These are phyloP conservation scores for Idaea biselata DNA, from an alignment of 2,888 invertebrate species.

Conservation along the genomic window DNA sequence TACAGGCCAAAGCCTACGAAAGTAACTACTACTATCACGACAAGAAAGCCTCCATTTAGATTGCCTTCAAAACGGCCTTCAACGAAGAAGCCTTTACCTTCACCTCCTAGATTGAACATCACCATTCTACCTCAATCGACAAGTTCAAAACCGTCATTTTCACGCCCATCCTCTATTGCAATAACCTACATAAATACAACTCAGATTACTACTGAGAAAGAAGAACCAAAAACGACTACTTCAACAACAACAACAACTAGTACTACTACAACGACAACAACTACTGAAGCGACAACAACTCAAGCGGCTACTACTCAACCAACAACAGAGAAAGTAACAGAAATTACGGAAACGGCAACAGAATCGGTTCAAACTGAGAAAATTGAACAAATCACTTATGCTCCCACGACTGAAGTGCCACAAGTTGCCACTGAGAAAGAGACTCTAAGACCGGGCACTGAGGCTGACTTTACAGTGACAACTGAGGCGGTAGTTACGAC, in stretches of 20 bases:
- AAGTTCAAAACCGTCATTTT: conserved; percentile 61
- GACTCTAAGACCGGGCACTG: conserved; percentile 42
- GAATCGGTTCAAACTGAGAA: conserved; percentile 14
- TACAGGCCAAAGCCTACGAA: conserved; percentile 63
- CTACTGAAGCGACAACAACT: conserved; percentile 34
- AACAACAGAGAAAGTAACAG: conserved; percentile 31
- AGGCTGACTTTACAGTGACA: conserved; percentile 37
- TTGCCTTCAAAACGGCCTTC: conserved; percentile 54
- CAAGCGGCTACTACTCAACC: conserved; percentile 13
- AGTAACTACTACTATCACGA: conserved; percentile 55
- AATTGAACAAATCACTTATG: conserved; percentile 10
- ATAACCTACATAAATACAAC: conserved; percentile 69
- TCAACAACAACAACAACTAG: conserved; percentile 39
- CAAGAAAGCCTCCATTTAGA: conserved; percentile 65
- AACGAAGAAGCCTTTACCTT: conserved; percentile 65
- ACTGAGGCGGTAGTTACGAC: conserved; percentile 31
- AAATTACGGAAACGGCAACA: conserved; percentile 34
- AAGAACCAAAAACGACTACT: conserved; percentile 36
- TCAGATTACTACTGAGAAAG: conserved; percentile 32
- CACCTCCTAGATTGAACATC: conserved; percentile 70
- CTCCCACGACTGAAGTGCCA: conserved; percentile 8
- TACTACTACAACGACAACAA: conserved; percentile 36
- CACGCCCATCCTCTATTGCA: conserved; percentile 54
- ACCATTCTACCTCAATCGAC: conserved; percentile 69
- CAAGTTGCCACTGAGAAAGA: conserved; percentile 41